Evolutionary conservation across 2,888 invertebrate species (phyloP), one percentile per base, ranked within the genome.

Genomic region (Onchidella celtica): DNA sequence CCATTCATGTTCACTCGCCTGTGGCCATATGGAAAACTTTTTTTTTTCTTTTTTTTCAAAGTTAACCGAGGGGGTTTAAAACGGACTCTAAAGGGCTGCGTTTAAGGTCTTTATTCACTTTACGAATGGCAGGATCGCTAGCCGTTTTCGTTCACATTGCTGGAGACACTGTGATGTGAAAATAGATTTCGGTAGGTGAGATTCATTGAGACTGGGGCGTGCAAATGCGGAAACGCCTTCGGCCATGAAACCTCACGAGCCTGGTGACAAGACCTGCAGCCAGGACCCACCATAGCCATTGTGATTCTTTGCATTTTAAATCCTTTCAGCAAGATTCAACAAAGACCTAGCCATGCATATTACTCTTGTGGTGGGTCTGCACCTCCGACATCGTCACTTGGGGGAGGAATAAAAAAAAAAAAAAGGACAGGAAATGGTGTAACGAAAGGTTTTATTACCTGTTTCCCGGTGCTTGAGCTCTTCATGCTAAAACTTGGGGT

Each of bases 171-270:
- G 17, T 21, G 0, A 38, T 59, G 59, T 73, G 59, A 73, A 34
- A 61, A 61, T 61, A 73, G 59, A 59, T 34, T 73, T 59, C 17
- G 17, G 17, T 11, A 6, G 17, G 73, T 34, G 34, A 73, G 73
- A 57, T 9, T 61, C 27, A 21, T 24, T 61, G 17, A 14, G 59
- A 36, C n/a, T 38, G 59, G 61, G 38, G 11, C 73, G 61, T 34
- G 73, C 61, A 73, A 73, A 73, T 73, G 34, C 14, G 38, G 59
- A 21, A 34, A 59, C 73, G 73, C 73, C 73, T 61, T 36, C 61
- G 14, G 32, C 57, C 34, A 73, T 14, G 73, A 36, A 59, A 59
- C 61, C 55, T 57, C 57, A 59, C n/a, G 61, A 59, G 36, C 47
- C 9, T 73, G 32, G 73, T 61, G 73, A n/a, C 36, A 57, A 59